These are phyloP conservation scores for Spodoptera picta DNA, from an alignment of 2,888 invertebrate genomes.

Conservation along the genomic window DNA sequence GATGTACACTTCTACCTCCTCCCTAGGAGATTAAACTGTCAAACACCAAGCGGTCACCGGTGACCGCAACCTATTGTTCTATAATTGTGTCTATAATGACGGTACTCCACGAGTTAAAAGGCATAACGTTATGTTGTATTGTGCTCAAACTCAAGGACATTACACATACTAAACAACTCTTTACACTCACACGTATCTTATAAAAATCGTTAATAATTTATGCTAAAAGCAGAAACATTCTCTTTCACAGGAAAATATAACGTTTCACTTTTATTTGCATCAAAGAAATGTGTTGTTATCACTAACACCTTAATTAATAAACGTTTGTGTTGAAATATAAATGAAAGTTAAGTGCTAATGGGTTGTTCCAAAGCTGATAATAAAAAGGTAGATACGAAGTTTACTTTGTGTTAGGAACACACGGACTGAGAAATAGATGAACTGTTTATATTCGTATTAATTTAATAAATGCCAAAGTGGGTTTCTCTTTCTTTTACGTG, in stretches of 20 bases:
- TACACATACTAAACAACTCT: background rate
- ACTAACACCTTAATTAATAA: conserved; percentile 28
- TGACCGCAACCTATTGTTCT: no score
- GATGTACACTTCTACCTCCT: no score
- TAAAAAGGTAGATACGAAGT: conserved; percentile 18
- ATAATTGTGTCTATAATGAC: no score
- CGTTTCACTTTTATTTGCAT: background rate
- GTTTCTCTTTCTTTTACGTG: no score
- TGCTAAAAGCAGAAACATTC: conserved; percentile 31
- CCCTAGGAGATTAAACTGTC: no score
- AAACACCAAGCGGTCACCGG: no score
- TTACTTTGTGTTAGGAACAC: conserved; percentile 4
- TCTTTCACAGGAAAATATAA: conserved; percentile 7
- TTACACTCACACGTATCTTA: conserved; percentile 11
- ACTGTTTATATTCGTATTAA: background rate
- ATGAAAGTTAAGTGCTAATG: conserved; percentile 31
- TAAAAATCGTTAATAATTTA: conserved; percentile 14
- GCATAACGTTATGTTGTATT: no score
- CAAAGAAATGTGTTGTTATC: conserved; percentile 15
- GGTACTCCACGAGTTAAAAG: no score
- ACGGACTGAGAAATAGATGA: background rate
- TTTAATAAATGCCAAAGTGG: no score
- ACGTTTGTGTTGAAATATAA: conserved; percentile 32
- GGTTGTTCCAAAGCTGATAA: conserved; percentile 10
- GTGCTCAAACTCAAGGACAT: no score